Conservation (phyloP, 2,797 vertebrate genomes). For the Phoeniculus purpureus region DNA sequence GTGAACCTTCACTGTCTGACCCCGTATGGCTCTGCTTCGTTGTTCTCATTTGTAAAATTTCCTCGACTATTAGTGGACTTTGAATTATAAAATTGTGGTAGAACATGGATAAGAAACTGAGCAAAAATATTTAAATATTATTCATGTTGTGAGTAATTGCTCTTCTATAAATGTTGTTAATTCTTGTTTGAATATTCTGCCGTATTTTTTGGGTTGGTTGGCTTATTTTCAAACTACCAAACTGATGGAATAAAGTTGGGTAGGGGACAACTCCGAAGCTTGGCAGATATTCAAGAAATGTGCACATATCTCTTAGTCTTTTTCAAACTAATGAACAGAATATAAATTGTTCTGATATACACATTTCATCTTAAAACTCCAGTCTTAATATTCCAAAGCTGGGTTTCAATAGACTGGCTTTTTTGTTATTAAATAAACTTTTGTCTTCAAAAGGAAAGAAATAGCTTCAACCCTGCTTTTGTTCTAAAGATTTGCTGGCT, state of each 20-base stretch:
- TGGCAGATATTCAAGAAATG: not conserved
- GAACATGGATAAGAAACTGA: not conserved
- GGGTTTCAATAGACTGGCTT: not conserved
- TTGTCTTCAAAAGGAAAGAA: not conserved
- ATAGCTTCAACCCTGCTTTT: not conserved
- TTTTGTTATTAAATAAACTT: not conserved
- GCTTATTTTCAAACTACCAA: not conserved
- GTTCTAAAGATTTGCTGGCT: not conserved
- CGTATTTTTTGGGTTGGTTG: not conserved
- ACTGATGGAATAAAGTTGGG: not conserved
- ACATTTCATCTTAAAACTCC: not conserved
- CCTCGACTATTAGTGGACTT: not conserved
- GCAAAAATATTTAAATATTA: not conserved
- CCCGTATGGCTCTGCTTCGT: conserved; percentile 11
- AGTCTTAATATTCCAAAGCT: not conserved
- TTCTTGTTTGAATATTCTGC: not conserved
- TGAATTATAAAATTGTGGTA: conserved; percentile 16
- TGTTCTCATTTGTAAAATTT: conserved; percentile 26
- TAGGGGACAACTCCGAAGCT: not conserved
- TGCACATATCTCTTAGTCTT: not conserved
- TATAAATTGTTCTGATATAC: not conserved
- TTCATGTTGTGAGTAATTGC: not conserved
- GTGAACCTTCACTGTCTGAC: conserved; percentile 25
- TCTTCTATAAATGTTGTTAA: not conserved
- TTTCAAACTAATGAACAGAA: not conserved